phyloP scores from a whole-genome alignment of 2,797 vertebrate genomes.

The Erethizon dorsatum region DNA sequence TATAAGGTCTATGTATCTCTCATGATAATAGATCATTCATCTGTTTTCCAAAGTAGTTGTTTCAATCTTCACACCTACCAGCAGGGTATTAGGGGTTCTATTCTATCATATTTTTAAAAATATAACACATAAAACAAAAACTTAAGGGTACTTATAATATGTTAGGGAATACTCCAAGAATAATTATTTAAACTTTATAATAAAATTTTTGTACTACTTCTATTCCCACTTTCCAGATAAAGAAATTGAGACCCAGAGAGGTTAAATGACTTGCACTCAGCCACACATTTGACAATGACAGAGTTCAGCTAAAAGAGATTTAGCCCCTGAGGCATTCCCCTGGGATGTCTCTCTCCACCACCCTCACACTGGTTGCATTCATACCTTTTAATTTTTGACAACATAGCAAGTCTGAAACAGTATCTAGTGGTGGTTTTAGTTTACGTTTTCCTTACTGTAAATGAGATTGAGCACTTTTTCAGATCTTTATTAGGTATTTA shows the following conservation, averaged over 20 bases:
- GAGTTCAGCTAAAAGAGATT: not conserved
- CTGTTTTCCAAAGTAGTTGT: conserved; percentile 45
- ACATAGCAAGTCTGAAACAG: not conserved
- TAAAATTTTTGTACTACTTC: not conserved
- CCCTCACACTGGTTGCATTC: not conserved
- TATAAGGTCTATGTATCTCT: conserved; percentile 2
- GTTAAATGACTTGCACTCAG: not conserved
- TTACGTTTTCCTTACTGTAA: not conserved
- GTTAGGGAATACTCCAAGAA: not conserved
- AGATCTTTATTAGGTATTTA: not conserved
- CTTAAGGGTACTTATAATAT: not conserved
- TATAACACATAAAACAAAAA: not conserved
- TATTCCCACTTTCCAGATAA: not conserved
- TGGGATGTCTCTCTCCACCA: not conserved
- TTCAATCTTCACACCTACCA: not conserved
- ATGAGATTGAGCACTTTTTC: not conserved
- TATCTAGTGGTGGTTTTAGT: not conserved
- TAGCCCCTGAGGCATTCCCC: not conserved
- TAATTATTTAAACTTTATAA: conserved; percentile 18
- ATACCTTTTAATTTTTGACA: not conserved
- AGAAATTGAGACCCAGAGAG: not conserved
- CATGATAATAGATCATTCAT: conserved; percentile 40
- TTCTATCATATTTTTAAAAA: conserved; percentile 54
- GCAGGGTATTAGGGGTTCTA: not conserved
- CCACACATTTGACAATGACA: not conserved